Evolutionary conservation across 2,797 vertebrate genomes (phyloP), one percentile per base, ranked within the genome.

Genomic region (Pseudochirops cupreus): DNA sequence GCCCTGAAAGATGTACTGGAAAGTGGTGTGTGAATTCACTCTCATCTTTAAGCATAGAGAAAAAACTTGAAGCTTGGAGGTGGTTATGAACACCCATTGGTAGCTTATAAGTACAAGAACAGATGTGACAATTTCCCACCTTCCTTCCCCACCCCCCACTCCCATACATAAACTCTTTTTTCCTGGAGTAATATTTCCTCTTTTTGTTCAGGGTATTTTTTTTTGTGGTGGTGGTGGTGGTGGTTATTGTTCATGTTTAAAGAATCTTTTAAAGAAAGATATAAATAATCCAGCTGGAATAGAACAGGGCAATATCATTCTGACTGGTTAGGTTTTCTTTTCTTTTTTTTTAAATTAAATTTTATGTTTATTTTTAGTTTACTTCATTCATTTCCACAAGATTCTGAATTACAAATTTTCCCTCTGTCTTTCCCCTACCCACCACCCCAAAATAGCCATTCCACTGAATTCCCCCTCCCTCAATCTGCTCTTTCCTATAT

Each of bases 1-100:
- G 56, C 12, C 10, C 54, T 94, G 26, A n/a, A 55, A 95, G 92
- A 96, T 54, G 67, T 4, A 91, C 16, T n/a, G 74, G 74, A 92
- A 95, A 89, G 82, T 7, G 91, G 46, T 91, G 56, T 57, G 33
- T 91, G 59, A 55, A 54, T 92, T 92, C 39, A 92, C 24, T 29
- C 90, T 57, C 93, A 91, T 82, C 74, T 50, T 87, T 39, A 26
- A 87, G 74, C 39, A 87, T 10, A 87, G 9, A 87, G 21, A 50
- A 46, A 46, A 87, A 87, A 87, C 74, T 87, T 50, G 21, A 87
- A 87, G 74, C 74, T 82, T 82, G n/a, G n/a, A 74, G n/a, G 67
- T 82, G 21, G 3, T 87, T 50, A 87, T 87, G 39, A 87, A 87
- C 50, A 39, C 67, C 62, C 18, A 39, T 82, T 82, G n/a, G n/a